Evolutionary conservation across 2,797 vertebrate genomes (phyloP).

Genomic region (Sebastes glaucus): DNA sequence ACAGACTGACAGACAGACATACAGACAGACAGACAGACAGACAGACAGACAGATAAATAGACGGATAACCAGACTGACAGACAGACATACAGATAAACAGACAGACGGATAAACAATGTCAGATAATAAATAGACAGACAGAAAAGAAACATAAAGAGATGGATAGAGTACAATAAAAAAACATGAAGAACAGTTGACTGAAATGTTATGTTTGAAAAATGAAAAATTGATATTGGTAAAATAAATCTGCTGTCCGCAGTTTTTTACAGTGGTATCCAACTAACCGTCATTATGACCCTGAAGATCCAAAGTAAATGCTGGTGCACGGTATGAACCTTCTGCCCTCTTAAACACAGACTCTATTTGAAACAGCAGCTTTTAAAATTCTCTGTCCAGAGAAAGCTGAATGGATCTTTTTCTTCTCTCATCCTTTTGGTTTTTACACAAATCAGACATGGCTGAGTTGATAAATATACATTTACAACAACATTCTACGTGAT

Average conservation of each 20-base stretch:
- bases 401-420: not conserved
- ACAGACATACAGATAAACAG: not conserved
- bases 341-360: not conserved
- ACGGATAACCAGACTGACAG: not conserved
- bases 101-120: not conserved
- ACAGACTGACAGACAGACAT: not conserved
- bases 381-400: not conserved
- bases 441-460: not conserved
- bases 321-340: not conserved
- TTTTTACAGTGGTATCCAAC: not conserved
- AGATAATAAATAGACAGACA: not conserved
- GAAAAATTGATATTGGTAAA: not conserved
- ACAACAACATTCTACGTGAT: not conserved
- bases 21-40: not conserved
- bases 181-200: not conserved
- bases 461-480: not conserved
- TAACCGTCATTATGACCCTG: not conserved
- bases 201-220: not conserved
- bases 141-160: not conserved
- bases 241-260: not conserved
- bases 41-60: not conserved
- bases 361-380: not conserved
- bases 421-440: not conserved
- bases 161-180: not conserved
- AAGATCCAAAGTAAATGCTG: not conserved